phyloP scores from a whole-genome alignment of 2,888 invertebrate genomes.

The Dastarcus helophoroides region DNA sequence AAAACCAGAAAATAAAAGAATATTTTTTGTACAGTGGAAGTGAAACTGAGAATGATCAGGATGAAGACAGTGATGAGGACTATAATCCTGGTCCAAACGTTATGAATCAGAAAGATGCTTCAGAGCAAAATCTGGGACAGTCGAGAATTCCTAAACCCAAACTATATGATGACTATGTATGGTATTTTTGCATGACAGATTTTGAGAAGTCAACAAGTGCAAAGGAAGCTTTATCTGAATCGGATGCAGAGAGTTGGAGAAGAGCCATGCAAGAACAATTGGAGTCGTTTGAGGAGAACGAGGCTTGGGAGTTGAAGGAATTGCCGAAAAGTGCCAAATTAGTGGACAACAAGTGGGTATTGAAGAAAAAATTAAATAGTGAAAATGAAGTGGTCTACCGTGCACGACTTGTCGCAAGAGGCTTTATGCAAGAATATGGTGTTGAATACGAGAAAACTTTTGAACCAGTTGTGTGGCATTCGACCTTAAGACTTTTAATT shows the following conservation, averaged over 20 bases:
- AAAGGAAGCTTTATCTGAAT: slow-evolving; percentile 14
- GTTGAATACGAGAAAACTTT: slow-evolving; percentile 17
- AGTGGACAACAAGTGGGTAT: slow-evolving; percentile 17
- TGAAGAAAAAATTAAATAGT: slow-evolving; percentile 13
- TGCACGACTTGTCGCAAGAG: slow-evolving; percentile 16
- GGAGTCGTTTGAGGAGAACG: slow-evolving; percentile 13
- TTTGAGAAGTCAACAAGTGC: slow-evolving; percentile 4
- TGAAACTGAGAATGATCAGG: too few relatives aligned
- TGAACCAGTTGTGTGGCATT: slow-evolving; percentile 17
- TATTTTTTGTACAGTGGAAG: too few relatives aligned
- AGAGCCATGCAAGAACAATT: slow-evolving; percentile 13
- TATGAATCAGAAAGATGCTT: too few relatives aligned
- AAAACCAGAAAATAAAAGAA: too few relatives aligned
- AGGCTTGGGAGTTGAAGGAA: slow-evolving; percentile 14
- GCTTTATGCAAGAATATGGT: slow-evolving; percentile 15
- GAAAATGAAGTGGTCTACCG: slow-evolving; percentile 13
- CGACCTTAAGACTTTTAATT: slow-evolving; percentile 17
- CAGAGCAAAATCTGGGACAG: too few relatives aligned
- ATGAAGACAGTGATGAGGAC: too few relatives aligned
- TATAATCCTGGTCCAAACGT: too few relatives aligned
- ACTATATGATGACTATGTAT: too few relatives aligned
- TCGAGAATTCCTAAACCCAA: too few relatives aligned
- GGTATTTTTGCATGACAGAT: too few relatives aligned
- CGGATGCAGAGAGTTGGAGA: slow-evolving; percentile 13
- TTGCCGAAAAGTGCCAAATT: slow-evolving; percentile 9